Percentiles rank a stretch among this genome's conserved stretches.
These are phyloP conservation scores for Sminthurides aquaticus DNA, from an alignment of 2,888 invertebrate species.

Conservation along the genomic window DNA sequence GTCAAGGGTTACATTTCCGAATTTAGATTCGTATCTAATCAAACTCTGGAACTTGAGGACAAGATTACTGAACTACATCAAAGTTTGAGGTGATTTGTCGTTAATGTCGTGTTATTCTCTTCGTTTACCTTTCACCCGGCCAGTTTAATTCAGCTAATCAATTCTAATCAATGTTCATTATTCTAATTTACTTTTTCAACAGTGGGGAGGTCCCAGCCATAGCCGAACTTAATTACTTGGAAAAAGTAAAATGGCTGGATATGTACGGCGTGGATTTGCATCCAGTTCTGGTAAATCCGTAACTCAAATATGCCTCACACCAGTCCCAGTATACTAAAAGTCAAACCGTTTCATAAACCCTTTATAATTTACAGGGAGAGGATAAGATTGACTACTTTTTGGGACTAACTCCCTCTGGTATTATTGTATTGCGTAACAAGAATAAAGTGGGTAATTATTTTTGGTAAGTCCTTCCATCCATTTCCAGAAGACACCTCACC, in stretches of 20 bases:
- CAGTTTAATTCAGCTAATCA: too few relatives aligned
- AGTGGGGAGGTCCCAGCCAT: conserved; percentile 83
- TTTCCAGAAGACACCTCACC: too few relatives aligned
- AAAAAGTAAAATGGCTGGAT: conserved; percentile 97
- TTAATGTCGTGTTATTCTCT: too few relatives aligned
- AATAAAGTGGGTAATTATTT: conserved; percentile 95
- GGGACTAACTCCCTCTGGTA: conserved; percentile 89
- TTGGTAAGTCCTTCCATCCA: conserved; percentile 65
- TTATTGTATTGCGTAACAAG: conserved; percentile 88
- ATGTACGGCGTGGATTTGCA: conserved; percentile 97
- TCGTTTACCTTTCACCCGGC: too few relatives aligned
- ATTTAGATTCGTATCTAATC: conserved; percentile 85
- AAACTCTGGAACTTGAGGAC: conserved; percentile 81
- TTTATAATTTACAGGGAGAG: conserved; percentile 64
- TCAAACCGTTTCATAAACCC: background rate
- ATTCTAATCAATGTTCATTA: background rate
- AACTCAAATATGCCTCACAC: background rate
- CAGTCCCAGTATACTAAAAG: background rate
- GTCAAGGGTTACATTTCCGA: conserved; percentile 87
- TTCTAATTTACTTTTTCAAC: conserved; percentile 45
- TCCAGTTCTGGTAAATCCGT: conserved; percentile 73
- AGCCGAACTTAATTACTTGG: conserved; percentile 88
- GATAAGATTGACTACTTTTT: conserved; percentile 94
- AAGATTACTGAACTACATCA: conserved; percentile 82
- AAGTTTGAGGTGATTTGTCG: conserved; percentile 76